Conservation (phyloP, 2,888 invertebrate species). For the Balanococcus diminutus region DNA sequence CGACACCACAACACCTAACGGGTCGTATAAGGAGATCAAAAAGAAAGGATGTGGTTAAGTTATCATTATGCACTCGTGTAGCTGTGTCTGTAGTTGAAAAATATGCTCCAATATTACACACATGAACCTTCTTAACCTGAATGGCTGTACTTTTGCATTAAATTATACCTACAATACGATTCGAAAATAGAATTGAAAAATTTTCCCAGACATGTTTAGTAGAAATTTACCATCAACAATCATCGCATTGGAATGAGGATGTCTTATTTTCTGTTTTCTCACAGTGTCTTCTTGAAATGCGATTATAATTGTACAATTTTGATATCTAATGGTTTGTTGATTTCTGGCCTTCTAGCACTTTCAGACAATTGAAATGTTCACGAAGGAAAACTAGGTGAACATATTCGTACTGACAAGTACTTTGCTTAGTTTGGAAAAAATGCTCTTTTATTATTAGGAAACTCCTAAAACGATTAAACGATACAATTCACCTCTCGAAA, state of each 20-base stretch:
- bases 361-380: not conserved
- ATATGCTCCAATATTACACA: not conserved
- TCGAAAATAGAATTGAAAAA: not conserved
- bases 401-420: not conserved
- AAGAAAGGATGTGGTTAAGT: slow-evolving; percentile 3
- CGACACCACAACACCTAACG: not conserved
- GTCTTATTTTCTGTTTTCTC: not conserved
- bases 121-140: not conserved
- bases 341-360: too few species aligned
- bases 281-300: not conserved
- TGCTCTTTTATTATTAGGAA: not conserved
- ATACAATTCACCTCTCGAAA: not conserved
- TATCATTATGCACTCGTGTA: not conserved
- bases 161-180: not conserved
- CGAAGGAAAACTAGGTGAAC: not conserved
- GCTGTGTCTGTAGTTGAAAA: not conserved
- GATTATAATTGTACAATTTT: not conserved
- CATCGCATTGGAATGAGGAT: not conserved
- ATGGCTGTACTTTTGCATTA: not conserved
- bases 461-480: not conserved
- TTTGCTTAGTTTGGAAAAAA: not conserved
- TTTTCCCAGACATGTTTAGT: not conserved
- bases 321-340: not conserved
- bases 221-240: not conserved
- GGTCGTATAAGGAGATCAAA: not conserved